Conservation (phyloP, 2,797 vertebrate species). For the Tadarida brasiliensis region DNA sequence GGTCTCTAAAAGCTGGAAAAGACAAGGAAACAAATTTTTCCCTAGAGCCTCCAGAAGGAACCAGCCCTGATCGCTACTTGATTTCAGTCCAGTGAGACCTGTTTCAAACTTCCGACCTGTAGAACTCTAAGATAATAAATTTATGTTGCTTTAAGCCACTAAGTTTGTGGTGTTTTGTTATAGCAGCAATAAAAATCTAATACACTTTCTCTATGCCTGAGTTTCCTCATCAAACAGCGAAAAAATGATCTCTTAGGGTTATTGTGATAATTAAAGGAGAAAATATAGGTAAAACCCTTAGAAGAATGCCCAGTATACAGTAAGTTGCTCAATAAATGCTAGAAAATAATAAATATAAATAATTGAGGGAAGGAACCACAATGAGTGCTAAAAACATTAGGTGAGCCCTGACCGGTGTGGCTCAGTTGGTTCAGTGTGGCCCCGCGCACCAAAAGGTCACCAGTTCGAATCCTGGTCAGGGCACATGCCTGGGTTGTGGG, state of each 20-base stretch:
- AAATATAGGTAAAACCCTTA: not conserved
- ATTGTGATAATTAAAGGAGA: not conserved
- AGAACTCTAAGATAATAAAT: too few species aligned
- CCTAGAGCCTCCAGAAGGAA: too few species aligned
- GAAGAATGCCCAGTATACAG: not conserved
- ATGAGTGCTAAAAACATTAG: not conserved
- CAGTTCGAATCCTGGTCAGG: not conserved
- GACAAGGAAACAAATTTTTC: too few species aligned
- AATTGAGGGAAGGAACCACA: not conserved
- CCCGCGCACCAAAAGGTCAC: not conserved
- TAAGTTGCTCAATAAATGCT: slow-evolving; percentile 1
- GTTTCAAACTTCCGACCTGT: too few species aligned
- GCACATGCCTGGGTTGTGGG: not conserved
- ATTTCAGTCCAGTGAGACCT: too few species aligned
- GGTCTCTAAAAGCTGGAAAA: not conserved
- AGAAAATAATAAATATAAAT: slow-evolving; percentile 5
- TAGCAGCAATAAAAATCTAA: not conserved
- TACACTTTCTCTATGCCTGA: not conserved
- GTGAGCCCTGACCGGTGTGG: not conserved
- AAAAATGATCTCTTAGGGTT: not conserved
- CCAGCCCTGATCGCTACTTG: too few species aligned
- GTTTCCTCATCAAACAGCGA: not conserved
- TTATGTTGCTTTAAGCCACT: too few species aligned
- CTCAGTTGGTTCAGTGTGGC: not conserved
- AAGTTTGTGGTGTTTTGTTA: too few species aligned